Conservation (phyloP, 2,113 vertebrate species). For the Todiramphus chloris region DNA sequence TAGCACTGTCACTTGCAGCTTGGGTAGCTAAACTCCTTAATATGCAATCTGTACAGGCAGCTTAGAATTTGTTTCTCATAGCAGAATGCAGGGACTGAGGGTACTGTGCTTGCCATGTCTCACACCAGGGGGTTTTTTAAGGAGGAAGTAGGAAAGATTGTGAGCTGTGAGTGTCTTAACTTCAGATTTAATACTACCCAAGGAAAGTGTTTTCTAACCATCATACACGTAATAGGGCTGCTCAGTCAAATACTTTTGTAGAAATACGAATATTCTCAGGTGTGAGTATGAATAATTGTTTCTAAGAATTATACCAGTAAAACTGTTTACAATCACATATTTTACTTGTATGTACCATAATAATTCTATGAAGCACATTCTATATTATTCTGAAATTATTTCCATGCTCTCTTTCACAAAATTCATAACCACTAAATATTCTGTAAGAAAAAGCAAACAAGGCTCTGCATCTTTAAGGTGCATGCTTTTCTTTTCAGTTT, state of each 20-base stretch:
- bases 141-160: neutral
- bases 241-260: neutral
- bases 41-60: neutral
- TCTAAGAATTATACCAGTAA: neutral
- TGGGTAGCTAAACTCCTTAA: constrained; percentile 53
- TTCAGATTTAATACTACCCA: neutral
- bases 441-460: neutral
- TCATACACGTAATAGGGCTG: neutral
- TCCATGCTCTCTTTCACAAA: neutral
- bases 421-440: neutral
- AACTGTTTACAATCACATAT: neutral
- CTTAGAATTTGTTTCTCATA: neutral
- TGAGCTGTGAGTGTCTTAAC: neutral
- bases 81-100: neutral
- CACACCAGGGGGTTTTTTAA: neutral
- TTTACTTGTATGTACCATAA: neutral
- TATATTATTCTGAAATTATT: neutral
- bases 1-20: constrained; percentile 21
- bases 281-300: neutral
- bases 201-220: neutral
- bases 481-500: neutral
- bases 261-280: neutral
- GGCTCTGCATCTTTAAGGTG: neutral
- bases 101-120: rapidly evolving
- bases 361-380: neutral